Evolutionary conservation across 1,140 invertebrate genomes (phyloP).

Genomic region (Atta texana): DNA sequence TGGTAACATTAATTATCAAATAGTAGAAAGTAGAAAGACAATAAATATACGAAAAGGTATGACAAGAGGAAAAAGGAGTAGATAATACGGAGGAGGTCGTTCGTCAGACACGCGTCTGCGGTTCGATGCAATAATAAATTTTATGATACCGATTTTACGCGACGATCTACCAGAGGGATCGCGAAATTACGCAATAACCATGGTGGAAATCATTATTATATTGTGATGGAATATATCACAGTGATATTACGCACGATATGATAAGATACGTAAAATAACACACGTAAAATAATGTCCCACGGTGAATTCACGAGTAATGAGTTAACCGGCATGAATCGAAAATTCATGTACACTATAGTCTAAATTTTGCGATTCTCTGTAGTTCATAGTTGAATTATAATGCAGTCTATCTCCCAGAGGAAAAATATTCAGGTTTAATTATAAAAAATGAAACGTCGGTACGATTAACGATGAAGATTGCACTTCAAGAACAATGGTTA

Average conservation of each 20-base stretch:
- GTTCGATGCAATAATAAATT: conserved; percentile 19
- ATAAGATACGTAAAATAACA: conserved; percentile 25
- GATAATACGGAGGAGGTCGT: not conserved
- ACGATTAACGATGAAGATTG: conserved; percentile 13
- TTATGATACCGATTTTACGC: conserved; percentile 2
- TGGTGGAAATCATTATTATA: not conserved
- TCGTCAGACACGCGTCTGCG: conserved; percentile 4
- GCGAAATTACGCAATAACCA: not conserved
- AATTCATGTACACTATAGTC: not conserved
- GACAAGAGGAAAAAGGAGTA: not conserved
- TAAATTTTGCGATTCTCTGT: conserved; percentile 11
- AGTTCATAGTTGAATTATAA: conserved; percentile 28
- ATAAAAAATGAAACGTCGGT: conserved; percentile 42
- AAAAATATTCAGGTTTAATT: not conserved
- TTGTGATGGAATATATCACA: not conserved
- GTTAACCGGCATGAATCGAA: conserved; percentile 10
- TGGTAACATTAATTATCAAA: conserved; percentile 53
- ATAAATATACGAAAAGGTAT: not conserved
- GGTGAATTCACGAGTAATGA: conserved; percentile 16
- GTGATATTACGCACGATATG: not conserved
- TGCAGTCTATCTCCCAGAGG: not conserved
- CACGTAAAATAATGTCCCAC: not conserved
- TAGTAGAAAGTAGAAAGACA: conserved; percentile 21
- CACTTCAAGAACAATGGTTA: not conserved
- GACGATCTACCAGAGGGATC: not conserved